Conservation (phyloP, 2,888 invertebrate genomes). For the Melinaea menophilus region DNA sequence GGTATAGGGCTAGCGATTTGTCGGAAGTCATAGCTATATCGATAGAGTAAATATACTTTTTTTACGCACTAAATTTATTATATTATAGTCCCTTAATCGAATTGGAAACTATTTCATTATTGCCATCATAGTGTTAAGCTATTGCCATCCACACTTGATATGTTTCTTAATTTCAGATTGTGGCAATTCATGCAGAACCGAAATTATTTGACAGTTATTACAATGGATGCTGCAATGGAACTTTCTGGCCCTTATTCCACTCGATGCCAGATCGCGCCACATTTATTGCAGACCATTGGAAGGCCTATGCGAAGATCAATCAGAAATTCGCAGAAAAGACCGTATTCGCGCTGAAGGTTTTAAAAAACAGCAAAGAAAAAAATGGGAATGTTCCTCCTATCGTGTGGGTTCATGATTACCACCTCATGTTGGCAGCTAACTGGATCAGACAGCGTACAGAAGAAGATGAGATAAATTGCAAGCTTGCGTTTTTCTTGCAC, state of each 20-base stretch:
- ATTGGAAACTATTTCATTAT: too few species aligned
- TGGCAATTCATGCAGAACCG: slow-evolving; percentile 87
- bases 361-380: slow-evolving; percentile 73
- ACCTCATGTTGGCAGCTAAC: slow-evolving; percentile 94
- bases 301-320: slow-evolving; percentile 87
- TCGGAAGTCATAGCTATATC: too few species aligned
- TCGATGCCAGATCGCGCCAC: slow-evolving; percentile 94
- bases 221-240: slow-evolving; percentile 94
- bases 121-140: background rate
- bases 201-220: slow-evolving; percentile 90
- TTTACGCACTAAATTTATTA: too few species aligned
- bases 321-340: slow-evolving; percentile 90
- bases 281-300: slow-evolving; percentile 90
- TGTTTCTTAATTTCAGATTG: slow-evolving; percentile 77
- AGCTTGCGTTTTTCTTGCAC: slow-evolving; percentile 94
- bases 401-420: slow-evolving; percentile 97
- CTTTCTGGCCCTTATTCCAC: slow-evolving; percentile 95
- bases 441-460: slow-evolving; percentile 90
- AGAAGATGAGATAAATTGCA: slow-evolving; percentile 85
- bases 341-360: slow-evolving; percentile 79
- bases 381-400: slow-evolving; percentile 79
- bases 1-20: too few species aligned
- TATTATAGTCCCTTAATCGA: too few species aligned
- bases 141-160: slow-evolving; percentile 3
- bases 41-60: too few species aligned